A percentile compares a stretch with the other conserved stretches of the same genome.
Evolutionary conservation across 2,113 vertebrate species (phyloP).

Genomic region (Thomomys bottae): DNA sequence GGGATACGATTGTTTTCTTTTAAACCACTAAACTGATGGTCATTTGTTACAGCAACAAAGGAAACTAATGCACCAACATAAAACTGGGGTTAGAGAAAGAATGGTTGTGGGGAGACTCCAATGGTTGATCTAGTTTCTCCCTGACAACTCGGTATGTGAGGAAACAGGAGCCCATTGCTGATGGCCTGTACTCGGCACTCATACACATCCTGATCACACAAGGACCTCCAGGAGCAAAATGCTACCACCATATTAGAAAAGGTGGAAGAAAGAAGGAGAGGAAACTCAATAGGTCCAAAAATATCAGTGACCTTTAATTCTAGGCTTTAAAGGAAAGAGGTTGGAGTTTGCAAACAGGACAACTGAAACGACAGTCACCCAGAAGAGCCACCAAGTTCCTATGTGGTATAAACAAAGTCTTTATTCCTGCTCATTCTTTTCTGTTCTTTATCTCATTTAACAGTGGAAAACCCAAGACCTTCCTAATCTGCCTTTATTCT

Average conservation of each 20-base stretch:
- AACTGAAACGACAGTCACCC: neutral
- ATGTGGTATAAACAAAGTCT: neutral
- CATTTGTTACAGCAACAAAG: neutral
- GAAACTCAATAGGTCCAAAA: neutral
- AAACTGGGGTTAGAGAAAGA: constrained; percentile 14
- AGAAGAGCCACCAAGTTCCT: neutral
- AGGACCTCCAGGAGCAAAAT: neutral
- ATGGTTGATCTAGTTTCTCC: neutral
- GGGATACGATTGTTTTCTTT: neutral
- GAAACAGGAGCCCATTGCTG: neutral
- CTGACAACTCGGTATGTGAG: neutral
- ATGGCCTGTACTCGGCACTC: too few relatives aligned
- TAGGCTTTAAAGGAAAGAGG: neutral
- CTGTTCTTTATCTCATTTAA: neutral
- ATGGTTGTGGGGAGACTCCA: neutral
- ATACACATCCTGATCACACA: neutral
- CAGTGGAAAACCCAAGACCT: neutral
- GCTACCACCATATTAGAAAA: neutral
- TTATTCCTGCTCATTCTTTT: neutral
- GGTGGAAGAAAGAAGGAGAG: neutral
- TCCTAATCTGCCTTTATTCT: neutral
- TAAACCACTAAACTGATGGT: neutral
- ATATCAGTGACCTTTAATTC: neutral
- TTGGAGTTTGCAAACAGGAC: neutral
- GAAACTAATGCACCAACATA: neutral